phyloP scores from a whole-genome alignment of 2,113 vertebrate species.

The Nerophis ophidion region DNA sequence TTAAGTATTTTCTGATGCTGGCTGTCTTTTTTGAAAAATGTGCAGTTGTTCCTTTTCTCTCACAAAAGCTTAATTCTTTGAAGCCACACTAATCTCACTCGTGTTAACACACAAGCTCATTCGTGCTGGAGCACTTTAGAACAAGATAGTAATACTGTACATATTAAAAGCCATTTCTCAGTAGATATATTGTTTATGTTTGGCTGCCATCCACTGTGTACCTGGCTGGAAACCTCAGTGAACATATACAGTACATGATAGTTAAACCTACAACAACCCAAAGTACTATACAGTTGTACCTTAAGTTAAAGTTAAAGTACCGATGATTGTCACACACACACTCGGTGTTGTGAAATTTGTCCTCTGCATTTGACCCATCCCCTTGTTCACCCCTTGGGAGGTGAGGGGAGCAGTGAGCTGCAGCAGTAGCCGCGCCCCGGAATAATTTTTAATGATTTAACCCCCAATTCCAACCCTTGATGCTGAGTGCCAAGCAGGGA shows the following conservation, averaged over 20 bases:
- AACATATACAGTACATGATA: constrained; percentile 14
- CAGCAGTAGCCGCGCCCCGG: too few species aligned
- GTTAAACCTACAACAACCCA: constrained; percentile 7
- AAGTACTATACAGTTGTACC: not conserved
- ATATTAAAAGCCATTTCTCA: constrained; percentile 38
- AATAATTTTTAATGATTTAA: too few species aligned
- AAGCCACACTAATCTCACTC: constrained; percentile 25
- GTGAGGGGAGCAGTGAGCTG: too few species aligned
- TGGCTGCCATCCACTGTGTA: constrained; percentile 19
- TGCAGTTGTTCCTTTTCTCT: constrained; percentile 15
- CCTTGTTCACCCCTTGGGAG: too few species aligned
- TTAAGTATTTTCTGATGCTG: not conserved
- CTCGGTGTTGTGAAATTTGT: too few species aligned
- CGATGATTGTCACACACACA: too few species aligned
- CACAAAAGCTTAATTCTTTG: constrained; percentile 21
- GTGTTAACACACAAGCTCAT: constrained; percentile 4
- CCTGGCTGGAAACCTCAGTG: constrained; percentile 28
- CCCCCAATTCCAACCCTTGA: too few species aligned
- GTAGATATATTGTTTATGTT: constrained; percentile 33
- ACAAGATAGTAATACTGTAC: constrained; percentile 12
- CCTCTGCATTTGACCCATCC: too few species aligned
- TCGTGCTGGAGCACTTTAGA: constrained; percentile 14
- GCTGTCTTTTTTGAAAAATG: constrained; percentile 13
- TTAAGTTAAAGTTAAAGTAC: too few species aligned
- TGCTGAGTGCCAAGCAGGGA: too few species aligned